phyloP scores from a whole-genome alignment of 2,797 vertebrate species.

The Manis pentadactyla region DNA sequence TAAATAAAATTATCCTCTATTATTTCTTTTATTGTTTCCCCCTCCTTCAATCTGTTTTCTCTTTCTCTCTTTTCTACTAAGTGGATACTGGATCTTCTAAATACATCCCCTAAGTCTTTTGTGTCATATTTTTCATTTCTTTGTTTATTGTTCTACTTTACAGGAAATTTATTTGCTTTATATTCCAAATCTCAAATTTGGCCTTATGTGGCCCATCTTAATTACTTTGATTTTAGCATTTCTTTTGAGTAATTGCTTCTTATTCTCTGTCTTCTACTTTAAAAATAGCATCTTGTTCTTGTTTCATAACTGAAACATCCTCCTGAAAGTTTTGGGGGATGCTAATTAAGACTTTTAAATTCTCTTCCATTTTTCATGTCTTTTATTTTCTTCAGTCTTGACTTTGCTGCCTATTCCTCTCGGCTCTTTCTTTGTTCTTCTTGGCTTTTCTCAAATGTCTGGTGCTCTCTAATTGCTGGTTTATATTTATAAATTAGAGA shows the following conservation, averaged over 20 bases:
- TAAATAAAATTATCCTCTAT: background rate
- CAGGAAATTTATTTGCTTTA: background rate
- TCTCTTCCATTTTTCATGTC: background rate
- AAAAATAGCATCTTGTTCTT: background rate
- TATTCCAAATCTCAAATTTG: background rate
- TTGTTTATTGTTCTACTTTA: background rate
- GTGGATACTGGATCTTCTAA: background rate
- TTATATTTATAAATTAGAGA: background rate
- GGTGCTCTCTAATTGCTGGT: background rate
- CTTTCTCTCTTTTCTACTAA: background rate
- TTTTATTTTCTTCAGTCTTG: background rate
- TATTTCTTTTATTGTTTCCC: background rate
- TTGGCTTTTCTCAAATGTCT: background rate
- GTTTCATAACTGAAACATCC: background rate
- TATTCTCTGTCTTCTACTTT: background rate
- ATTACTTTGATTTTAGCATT: background rate
- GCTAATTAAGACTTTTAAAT: background rate
- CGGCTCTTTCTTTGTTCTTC: background rate
- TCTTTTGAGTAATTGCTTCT: background rate
- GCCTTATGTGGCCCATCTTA: background rate
- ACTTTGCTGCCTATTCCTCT: background rate
- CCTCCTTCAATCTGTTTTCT: background rate
- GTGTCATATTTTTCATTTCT: background rate
- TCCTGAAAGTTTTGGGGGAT: background rate
- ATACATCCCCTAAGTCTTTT: background rate